phyloP scores from a whole-genome alignment of 2,113 vertebrate species.

The Cygnus atratus region DNA sequence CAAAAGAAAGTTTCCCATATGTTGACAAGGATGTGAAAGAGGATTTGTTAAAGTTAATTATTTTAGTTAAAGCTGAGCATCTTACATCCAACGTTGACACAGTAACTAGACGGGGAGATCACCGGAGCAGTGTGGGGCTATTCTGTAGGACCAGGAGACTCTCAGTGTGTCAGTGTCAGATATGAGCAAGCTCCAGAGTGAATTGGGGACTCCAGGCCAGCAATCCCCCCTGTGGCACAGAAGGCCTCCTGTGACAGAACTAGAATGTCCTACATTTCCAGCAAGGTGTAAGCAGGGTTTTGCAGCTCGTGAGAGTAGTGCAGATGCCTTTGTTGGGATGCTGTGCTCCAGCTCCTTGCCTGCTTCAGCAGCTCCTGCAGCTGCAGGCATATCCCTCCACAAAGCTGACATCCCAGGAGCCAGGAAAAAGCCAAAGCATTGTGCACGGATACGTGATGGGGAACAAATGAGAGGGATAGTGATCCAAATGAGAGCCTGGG shows the following conservation, averaged over 20 bases:
- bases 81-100: background rate
- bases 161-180: background rate
- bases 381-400: background rate
- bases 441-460: background rate
- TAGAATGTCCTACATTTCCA: background rate
- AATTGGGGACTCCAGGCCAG: background rate
- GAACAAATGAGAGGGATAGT: rapidly evolving
- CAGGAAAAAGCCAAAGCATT: background rate
- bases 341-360: background rate
- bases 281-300: rapidly evolving
- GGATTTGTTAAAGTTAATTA: conserved; percentile 43
- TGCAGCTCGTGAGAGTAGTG: background rate
- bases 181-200: background rate
- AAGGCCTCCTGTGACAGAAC: background rate
- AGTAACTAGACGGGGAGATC: background rate
- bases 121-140: background rate
- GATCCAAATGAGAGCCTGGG: background rate
- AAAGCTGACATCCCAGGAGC: background rate
- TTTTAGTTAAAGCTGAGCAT: background rate
- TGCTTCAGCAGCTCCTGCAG: background rate
- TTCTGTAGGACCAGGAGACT: background rate
- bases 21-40: conserved; percentile 23
- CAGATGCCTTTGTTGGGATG: background rate
- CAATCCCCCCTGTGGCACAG: background rate
- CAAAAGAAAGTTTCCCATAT: conserved; percentile 44